Base-by-base conservation (phyloP, 2,888 invertebrate genomes). In the Morpho achilles region DNA sequence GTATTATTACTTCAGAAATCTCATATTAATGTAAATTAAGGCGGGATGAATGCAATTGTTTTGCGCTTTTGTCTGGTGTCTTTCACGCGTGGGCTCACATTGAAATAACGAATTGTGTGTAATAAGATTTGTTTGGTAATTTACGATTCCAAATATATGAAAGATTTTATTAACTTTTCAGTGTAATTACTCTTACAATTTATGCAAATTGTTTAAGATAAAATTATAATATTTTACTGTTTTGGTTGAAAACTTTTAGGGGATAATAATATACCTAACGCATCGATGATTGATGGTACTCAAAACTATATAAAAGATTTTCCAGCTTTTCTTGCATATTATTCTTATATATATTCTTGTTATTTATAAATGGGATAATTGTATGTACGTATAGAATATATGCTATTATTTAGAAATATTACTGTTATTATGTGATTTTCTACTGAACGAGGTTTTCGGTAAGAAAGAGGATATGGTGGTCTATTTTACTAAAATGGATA, bases 11-110 rank as follows among this genome's bases (percentile, higher is more conserved):
- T 82, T 76, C 73, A 70, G 76, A 77, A 81, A 84, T 85, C 84
- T 83, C 82, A 83, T 85, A 85, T 81, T 85, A 81, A 88, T 88
- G 85, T 80, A 86, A 87, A 87, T 87, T 77, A 65, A 67, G 64
- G 63, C 58, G 76, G 73, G 77, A 80, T 78, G 76, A 81, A 79
- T 72, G 71, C 75, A 70, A 76, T 84, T 84, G 83, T 83, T 80
- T 71, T 68, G 70, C 70, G 72, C 76, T 77, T 81, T 72, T 66
- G 64, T 67, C 64, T 56, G 48, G 55, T 53, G 59, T 64, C 62
- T 61, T 63, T 56, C 56, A 62, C 59, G 59, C 63, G 54, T 63
- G 60, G 60, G 58, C 59, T 55, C 56, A 53, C 51, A 75, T 50
- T 55, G 46, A 46, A 48, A 56, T 52, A 55, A 44, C 43, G 43